phyloP scores from a whole-genome alignment of 2,113 vertebrate species.

The Grantiella picta region DNA sequence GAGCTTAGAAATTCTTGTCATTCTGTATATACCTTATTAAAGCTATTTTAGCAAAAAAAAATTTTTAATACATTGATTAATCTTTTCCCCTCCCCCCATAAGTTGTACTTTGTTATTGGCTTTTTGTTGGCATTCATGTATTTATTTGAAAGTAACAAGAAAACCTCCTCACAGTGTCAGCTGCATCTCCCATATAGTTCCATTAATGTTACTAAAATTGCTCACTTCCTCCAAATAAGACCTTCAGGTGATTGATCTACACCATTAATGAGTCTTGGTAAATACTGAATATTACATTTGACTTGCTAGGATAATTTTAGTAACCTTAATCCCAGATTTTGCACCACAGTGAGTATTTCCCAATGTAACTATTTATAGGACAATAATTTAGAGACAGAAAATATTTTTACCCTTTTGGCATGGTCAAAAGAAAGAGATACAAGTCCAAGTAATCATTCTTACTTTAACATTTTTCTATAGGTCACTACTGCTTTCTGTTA shows the following conservation, averaged over 20 bases:
- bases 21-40: not conserved
- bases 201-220: constrained; percentile 15
- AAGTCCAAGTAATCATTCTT: not conserved
- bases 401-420: not conserved
- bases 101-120: not conserved
- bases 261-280: not conserved
- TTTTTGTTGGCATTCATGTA: not conserved
- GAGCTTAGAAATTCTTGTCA: not conserved
- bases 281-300: constrained; percentile 33
- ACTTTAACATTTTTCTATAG: not conserved
- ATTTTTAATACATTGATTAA: not conserved
- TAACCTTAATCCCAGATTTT: constrained; percentile 27
- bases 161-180: not conserved
- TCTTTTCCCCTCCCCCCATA: not conserved
- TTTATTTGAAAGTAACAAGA: not conserved
- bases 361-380: not conserved
- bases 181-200: not conserved
- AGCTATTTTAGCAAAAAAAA: not conserved
- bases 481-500: not conserved
- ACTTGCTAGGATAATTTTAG: constrained; percentile 23
- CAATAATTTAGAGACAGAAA: not conserved
- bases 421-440: not conserved
- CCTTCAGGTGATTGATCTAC: constrained; percentile 32
- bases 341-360: not conserved
- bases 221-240: constrained; percentile 5